Conservation (phyloP, 2,888 invertebrate species). For the Macrophya annulata region DNA sequence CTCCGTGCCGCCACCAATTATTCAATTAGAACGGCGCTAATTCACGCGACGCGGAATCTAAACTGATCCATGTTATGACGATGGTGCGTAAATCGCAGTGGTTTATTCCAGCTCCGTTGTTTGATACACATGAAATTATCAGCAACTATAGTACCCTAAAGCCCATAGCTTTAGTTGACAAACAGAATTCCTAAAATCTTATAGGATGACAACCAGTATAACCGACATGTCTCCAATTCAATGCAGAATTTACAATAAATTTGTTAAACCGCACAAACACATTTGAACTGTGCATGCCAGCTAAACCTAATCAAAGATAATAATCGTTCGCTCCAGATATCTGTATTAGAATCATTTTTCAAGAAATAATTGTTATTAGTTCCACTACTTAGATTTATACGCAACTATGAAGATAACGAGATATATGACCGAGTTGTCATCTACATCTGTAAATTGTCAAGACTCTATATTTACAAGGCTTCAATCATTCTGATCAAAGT, state of each 20-base stretch:
- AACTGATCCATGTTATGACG: slow-evolving; percentile 48
- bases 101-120: slow-evolving; percentile 23
- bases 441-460: background rate
- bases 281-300: background rate
- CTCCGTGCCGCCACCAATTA: slow-evolving; percentile 53
- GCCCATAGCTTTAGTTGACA: slow-evolving; percentile 1
- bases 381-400: background rate
- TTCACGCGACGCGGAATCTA: slow-evolving; percentile 50
- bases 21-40: slow-evolving; percentile 53
- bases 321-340: background rate
- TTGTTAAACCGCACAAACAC: background rate
- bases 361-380: background rate
- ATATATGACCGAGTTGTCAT: background rate
- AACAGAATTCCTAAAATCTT: background rate
- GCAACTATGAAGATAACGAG: background rate
- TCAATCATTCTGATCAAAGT: slow-evolving; percentile 39
- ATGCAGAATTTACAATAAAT: slow-evolving; percentile 29
- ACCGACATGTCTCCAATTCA: background rate
- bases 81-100: slow-evolving; percentile 34
- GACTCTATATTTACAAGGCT: slow-evolving; percentile 26
- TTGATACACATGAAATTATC: slow-evolving; percentile 37
- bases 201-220: background rate
- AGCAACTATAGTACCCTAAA: slow-evolving; percentile 15
- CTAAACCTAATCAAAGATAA: background rate
- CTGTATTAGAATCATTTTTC: background rate